Evolutionary conservation across 2,113 vertebrate genomes (phyloP).

Genomic region (Prunella himalayana): DNA sequence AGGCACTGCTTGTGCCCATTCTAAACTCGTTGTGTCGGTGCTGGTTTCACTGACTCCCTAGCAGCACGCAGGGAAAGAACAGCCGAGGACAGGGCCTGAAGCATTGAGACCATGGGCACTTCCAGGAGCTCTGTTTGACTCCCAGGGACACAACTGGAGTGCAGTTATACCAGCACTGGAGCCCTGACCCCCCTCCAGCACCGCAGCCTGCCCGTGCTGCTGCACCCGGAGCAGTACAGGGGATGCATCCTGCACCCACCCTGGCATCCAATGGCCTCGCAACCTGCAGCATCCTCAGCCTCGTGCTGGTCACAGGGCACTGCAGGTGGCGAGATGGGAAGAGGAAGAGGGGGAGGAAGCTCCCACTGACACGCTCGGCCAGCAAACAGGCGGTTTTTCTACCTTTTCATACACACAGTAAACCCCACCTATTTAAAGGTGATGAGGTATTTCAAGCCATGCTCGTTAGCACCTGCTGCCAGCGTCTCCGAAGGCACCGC

Average conservation of each 20-base stretch:
- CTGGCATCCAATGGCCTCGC: rapidly evolving
- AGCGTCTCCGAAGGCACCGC: not conserved
- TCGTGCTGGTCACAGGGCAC: rapidly evolving
- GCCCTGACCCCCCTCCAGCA: not conserved
- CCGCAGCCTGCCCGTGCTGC: not conserved
- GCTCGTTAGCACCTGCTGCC: not conserved
- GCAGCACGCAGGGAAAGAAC: not conserved
- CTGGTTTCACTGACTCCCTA: not conserved
- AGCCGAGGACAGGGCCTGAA: not conserved
- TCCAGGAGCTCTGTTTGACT: not conserved
- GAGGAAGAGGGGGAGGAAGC: not conserved
- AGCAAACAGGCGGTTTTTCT: not conserved
- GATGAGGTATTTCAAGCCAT: not conserved
- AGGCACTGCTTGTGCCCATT: not conserved
- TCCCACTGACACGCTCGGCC: not conserved
- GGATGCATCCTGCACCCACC: rapidly evolving
- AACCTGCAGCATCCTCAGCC: not conserved
- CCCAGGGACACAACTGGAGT: not conserved
- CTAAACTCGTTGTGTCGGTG: not conserved
- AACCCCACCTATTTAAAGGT: not conserved
- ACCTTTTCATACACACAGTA: not conserved
- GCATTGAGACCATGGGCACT: rapidly evolving
- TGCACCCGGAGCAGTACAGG: rapidly evolving
- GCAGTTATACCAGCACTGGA: not conserved
- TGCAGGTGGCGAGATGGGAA: not conserved